Evolutionary conservation across 2,113 vertebrate genomes (phyloP), one percentile per base, ranked within the genome.

Genomic region (Nycticryphes semicollaris): DNA sequence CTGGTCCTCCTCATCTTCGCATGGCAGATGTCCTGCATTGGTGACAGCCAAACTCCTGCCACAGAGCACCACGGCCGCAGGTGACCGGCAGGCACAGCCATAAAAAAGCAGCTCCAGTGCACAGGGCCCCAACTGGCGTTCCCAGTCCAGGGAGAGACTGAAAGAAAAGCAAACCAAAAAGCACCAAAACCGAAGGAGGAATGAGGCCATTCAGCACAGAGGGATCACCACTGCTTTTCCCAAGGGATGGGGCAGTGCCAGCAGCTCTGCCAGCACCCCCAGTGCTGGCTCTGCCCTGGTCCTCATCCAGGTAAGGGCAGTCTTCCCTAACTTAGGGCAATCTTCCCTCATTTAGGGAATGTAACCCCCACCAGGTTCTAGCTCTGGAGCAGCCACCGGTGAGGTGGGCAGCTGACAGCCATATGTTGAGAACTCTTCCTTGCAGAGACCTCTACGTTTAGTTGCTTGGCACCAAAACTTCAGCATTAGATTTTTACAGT

Each of bases 311-410:
- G n/a, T n/a, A 59, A 59, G 56, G n/a, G 33, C 56, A 45, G 45
- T 12, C 18, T 51, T 37, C 63, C 41, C 67, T 47, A 7, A 56
- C 19, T n/a, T 14, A 45, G 30, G 35, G 35, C 50, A 41, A 43
- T 11, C 23, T 48, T 41, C 69, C 39, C 64, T 60, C 39, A 6
- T 37, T 13, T 12, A 47, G 31, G 37, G 39, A 50, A 8, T 0
- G 3, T 19, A n/a, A 51, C n/a, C 23, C 7, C n/a, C n/a, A 1
- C n/a, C 3, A 1, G 30, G 41, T 39, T 47, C 41, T 0, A 4
- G 41, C n/a, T 18, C 50, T 4, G 2, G 43, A 50, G 35, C 31
- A 51, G 77, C 60, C 35, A 3, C 19, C 1, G 4, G 35, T 3
- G 60, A 56, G 57, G 28, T 15, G 2, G 9, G 41, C 66, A 37